phyloP scores from a whole-genome alignment of 2,888 invertebrate genomes.

The Temnothorax unifasciatus region DNA sequence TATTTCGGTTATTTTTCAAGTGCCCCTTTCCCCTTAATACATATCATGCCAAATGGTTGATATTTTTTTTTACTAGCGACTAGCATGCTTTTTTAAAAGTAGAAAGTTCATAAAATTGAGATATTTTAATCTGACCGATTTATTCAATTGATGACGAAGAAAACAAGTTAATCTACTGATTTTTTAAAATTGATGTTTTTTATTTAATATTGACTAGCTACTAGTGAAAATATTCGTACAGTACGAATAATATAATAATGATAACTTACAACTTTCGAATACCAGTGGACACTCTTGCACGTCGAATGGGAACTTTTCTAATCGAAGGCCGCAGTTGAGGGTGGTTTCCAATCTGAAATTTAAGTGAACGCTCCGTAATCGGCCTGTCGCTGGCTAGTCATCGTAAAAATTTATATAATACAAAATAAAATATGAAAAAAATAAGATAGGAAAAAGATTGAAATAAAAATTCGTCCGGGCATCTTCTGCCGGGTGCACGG shows the following conservation, averaged over 20 bases:
- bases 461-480: background rate
- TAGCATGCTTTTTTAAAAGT: background rate
- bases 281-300: slow-evolving; percentile 93
- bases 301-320: slow-evolving; percentile 96
- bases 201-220: background rate
- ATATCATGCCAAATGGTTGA: background rate
- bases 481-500: background rate
- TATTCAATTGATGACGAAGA: background rate
- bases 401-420: background rate
- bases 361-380: background rate
- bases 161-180: slow-evolving; percentile 18
- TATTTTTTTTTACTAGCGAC: background rate
- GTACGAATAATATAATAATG: slow-evolving; percentile 51
- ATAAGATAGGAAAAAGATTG: background rate
- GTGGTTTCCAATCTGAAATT: slow-evolving; percentile 91
- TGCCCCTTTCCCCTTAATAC: background rate
- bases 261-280: slow-evolving; percentile 92
- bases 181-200: background rate
- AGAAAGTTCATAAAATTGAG: background rate
- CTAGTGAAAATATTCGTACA: background rate
- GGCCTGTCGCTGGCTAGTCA: background rate
- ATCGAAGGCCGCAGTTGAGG: slow-evolving; percentile 94
- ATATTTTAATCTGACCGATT: background rate
- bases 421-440: background rate
- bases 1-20: background rate